Percentiles rank a stretch among this genome's conserved stretches.
Conservation (phyloP, 2,113 vertebrate species). For the Helogale parvula region DNA sequence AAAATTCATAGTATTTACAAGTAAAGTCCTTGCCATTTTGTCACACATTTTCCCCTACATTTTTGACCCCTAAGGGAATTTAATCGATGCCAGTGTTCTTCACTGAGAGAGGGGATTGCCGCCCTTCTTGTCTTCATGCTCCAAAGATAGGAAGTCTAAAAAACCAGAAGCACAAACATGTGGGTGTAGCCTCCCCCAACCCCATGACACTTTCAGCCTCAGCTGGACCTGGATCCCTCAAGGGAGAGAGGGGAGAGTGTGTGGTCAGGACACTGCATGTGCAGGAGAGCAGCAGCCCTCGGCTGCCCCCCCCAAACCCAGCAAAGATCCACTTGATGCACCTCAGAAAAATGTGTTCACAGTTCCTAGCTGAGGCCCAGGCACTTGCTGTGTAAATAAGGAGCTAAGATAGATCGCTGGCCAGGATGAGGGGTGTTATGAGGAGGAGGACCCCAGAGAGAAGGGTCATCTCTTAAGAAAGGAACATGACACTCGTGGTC, state of each 20-base stretch:
- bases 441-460: background rate
- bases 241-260: conserved; percentile 12
- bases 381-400: conserved; percentile 66
- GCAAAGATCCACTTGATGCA: conserved; percentile 70
- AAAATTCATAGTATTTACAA: background rate
- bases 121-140: background rate
- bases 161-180: background rate
- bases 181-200: background rate
- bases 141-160: conserved; percentile 29
- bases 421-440: background rate
- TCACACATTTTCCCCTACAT: background rate
- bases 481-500: background rate
- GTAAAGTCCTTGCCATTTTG: background rate
- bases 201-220: background rate
- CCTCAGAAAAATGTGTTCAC: conserved; percentile 51
- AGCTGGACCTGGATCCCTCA: conserved; percentile 8
- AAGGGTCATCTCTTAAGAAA: background rate
- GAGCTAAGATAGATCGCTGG: background rate
- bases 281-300: background rate
- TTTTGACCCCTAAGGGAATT: background rate
- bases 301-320: conserved; percentile 62
- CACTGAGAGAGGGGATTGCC: background rate
- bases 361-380: background rate
- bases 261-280: conserved; percentile 2
- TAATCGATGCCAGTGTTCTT: background rate